Conservation (phyloP, 1,140 invertebrate species). For the Drosophila funebris region DNA sequence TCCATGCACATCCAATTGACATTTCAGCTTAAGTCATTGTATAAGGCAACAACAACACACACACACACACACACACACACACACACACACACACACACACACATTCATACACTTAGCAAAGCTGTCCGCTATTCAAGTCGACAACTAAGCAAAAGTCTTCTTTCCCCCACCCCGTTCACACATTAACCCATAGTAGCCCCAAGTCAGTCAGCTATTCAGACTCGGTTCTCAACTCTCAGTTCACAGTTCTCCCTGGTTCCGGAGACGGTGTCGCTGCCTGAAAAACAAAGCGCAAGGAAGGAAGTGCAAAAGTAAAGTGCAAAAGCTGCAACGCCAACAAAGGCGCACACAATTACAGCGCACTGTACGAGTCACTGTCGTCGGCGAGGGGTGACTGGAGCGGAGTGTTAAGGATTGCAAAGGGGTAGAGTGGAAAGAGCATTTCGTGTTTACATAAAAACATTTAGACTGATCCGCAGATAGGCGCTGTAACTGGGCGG, state of each 20-base stretch:
- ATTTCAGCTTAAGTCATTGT: conserved; percentile 82
- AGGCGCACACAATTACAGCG: conserved; percentile 73
- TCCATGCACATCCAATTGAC: conserved; percentile 75
- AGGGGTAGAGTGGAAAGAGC: not conserved
- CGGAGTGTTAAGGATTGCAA: not conserved
- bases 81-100: not conserved
- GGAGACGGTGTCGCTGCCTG: conserved; percentile 43
- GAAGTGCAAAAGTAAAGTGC: conserved; percentile 73
- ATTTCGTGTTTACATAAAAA: conserved; percentile 76
- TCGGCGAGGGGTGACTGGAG: not conserved
- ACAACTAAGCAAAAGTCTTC: conserved; percentile 32
- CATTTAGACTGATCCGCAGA: conserved; percentile 70
- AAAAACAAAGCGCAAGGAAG: conserved; percentile 74
- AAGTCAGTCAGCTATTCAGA: conserved; percentile 31
- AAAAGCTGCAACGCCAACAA: conserved; percentile 77
- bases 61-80: conserved; percentile 14
- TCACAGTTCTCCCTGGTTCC: conserved; percentile 19
- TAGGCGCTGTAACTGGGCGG: not conserved
- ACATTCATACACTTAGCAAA: conserved; percentile 24
- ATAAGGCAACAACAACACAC: conserved; percentile 56
- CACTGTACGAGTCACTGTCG: conserved; percentile 31
- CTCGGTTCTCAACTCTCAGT: not conserved
- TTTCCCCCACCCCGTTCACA: too few species aligned
- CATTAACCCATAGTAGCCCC: not conserved
- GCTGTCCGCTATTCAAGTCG: conserved; percentile 68